Base-by-base conservation (phyloP, 2,888 invertebrate species). In the Belgica antarctica region DNA sequence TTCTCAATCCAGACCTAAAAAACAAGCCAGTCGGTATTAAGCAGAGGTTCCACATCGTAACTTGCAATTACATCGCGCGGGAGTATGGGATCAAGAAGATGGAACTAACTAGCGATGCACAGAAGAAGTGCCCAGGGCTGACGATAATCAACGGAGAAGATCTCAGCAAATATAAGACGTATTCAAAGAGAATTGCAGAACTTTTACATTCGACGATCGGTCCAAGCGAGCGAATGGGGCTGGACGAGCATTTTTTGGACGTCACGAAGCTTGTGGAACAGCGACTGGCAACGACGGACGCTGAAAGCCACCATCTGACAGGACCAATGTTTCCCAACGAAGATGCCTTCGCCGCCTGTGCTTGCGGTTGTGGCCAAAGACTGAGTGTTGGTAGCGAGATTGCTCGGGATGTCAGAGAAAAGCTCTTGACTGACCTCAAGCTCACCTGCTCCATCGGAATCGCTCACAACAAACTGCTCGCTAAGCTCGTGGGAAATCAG, bases 181-280 rank as follows among this genome's bases (percentile, higher is more conserved):
- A 87, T 78, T 93, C 93, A 1, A 85, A 87, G 73, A 87, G 89
- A 80, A 87, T 93, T 72, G 88, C 89, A 73, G 84, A 85, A 71
- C 80, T 89, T 72, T 80, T 93, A 72, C 86, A 87, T 73, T 85
- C 84, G 75, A 52, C 57, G 19, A 88, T 89, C 71, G 84, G 86
- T 63, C 80, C 85, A 62, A 90, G 92, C 0, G 93, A 94, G 78
- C 86, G 90, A 75, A 82, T 93, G 70, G 92, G 93, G 12, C 84
- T 93, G 76, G 93, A 94, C 80, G 94, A 94, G 78, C 92, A 91
- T 77, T 93, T 84, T 78, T 82, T 93, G 74, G 93, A 94, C 81
- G 87, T 92, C 73, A 88, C 90, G 73, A 83, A 85, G 71, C 76
- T 88, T 75, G 85, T 89, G 57, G 81, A 82, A 73, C 81, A 83